Evolutionary conservation across 1,140 invertebrate genomes (phyloP).

Genomic region (Coptotermes formosanus): DNA sequence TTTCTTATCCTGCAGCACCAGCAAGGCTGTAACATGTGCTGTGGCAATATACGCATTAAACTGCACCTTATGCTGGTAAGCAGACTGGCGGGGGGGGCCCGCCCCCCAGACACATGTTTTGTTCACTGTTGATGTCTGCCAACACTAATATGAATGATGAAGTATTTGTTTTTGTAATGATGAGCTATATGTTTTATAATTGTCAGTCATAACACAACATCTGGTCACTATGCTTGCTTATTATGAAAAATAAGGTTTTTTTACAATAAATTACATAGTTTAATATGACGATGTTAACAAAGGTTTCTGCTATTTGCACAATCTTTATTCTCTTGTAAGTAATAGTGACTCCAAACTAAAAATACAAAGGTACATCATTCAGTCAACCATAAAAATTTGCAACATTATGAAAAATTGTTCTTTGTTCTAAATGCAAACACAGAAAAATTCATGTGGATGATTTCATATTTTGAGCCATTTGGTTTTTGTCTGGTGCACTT

Average conservation of each 20-base stretch:
- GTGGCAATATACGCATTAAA: too few species aligned
- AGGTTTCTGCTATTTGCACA: neutral
- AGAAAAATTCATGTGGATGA: neutral
- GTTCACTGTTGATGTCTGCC: too few species aligned
- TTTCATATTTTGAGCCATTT: slow-evolving; percentile 16
- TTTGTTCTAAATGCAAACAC: neutral
- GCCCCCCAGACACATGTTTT: too few species aligned
- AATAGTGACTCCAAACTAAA: neutral
- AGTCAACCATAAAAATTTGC: neutral
- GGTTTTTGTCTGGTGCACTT: neutral
- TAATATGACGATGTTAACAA: neutral
- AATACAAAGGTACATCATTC: neutral
- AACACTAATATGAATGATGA: neutral
- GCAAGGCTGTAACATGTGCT: too few species aligned
- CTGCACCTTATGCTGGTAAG: too few species aligned
- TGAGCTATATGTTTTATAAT: neutral
- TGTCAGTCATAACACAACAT: neutral
- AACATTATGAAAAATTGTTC: neutral
- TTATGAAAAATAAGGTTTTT: slow-evolving; percentile 25
- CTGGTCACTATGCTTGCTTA: neutral
- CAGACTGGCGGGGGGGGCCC: too few species aligned
- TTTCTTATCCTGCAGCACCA: too few species aligned
- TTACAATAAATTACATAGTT: slow-evolving; percentile 23
- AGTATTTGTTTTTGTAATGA: neutral
- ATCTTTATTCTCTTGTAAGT: neutral